A percentile compares a stretch with the other conserved stretches of the same genome.
phyloP scores from a whole-genome alignment of 2,888 invertebrate genomes.

The Tenthredo livida region DNA sequence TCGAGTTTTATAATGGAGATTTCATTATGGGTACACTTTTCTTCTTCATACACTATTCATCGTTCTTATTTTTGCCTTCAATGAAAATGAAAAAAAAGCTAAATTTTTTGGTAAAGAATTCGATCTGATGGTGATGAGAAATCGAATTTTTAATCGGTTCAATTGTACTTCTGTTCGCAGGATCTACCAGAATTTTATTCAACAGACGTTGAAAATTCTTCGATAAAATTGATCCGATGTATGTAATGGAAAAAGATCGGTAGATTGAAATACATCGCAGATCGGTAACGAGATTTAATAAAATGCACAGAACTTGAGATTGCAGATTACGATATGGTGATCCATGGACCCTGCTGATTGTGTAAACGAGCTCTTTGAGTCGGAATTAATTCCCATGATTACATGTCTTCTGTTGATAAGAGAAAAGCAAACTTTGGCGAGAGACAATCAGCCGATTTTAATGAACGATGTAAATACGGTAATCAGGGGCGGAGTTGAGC shows the following conservation, averaged over 20 bases:
- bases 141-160: neutral
- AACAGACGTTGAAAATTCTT: neutral
- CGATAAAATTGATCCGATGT: slow-evolving; percentile 5
- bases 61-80: neutral
- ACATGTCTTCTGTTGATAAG: neutral
- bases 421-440: slow-evolving; percentile 1
- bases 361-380: neutral
- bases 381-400: neutral
- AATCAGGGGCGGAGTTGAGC: neutral
- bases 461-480: slow-evolving; percentile 33
- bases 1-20: neutral
- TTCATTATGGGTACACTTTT: neutral
- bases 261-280: neutral
- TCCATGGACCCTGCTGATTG: neutral
- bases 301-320: neutral
- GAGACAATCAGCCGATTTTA: slow-evolving; percentile 31
- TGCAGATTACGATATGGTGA: neutral
- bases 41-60: neutral
- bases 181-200: neutral
- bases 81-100: neutral
- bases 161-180: neutral
- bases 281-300: neutral
- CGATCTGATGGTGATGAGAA: neutral
- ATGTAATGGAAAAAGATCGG: neutral
- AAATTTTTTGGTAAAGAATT: no score